These are phyloP conservation scores for Neodiprion pinetum DNA, from an alignment of 1,140 invertebrate genomes.

Conservation along the genomic window DNA sequence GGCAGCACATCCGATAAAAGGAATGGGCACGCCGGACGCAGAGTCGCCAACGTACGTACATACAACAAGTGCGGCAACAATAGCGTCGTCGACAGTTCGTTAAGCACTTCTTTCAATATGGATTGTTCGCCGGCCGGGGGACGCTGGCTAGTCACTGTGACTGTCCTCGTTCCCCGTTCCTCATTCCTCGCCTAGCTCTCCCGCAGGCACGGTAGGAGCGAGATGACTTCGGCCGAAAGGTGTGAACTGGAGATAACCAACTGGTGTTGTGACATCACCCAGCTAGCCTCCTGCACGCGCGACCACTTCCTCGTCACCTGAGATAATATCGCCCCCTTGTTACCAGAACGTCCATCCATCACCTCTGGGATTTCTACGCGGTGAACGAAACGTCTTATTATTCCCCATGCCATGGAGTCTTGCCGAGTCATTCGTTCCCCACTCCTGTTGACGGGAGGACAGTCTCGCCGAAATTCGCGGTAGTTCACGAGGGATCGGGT, in stretches of 20 bases:
- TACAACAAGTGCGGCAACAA: conserved; percentile 41
- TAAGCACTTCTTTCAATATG: conserved; percentile 47
- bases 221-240: neutral
- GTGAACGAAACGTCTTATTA: too few relatives aligned
- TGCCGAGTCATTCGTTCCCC: too few relatives aligned
- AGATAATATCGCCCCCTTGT: conserved; percentile 37
- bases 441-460: too few relatives aligned
- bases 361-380: conserved; percentile 27
- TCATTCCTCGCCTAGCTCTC: too few relatives aligned
- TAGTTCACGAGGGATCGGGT: too few relatives aligned
- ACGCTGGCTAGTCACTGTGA: neutral
- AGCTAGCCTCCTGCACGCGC: conserved; percentile 23
- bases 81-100: conserved; percentile 52
- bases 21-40: conserved; percentile 40
- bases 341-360: conserved; percentile 33
- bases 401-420: too few relatives aligned
- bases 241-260: conserved; percentile 2
- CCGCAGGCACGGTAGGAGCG: too few relatives aligned
- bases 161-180: neutral
- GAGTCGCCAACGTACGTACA: conserved; percentile 35
- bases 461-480: too few relatives aligned
- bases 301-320: conserved; percentile 40
- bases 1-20: conserved; percentile 43
- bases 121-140: neutral
- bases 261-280: conserved; percentile 6